Evolutionary conservation across 1,140 invertebrate species (phyloP).

Genomic region (Ceratina calcarata): DNA sequence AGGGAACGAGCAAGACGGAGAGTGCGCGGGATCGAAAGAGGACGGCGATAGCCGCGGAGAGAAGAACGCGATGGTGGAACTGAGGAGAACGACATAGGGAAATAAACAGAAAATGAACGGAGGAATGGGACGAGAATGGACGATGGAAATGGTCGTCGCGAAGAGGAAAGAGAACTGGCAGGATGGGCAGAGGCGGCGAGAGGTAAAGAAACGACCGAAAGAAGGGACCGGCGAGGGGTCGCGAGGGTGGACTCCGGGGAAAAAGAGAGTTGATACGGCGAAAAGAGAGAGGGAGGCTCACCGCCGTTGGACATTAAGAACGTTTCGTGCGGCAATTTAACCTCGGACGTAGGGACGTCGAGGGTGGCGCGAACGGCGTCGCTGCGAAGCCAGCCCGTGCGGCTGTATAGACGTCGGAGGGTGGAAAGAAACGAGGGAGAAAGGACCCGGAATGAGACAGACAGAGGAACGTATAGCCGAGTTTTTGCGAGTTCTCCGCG

Average conservation of each 20-base stretch:
- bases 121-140: conserved; percentile 44
- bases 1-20: neutral
- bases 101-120: conserved; percentile 39
- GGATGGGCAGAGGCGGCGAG: neutral
- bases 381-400: conserved; percentile 40
- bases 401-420: conserved; percentile 24
- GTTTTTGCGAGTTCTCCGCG: conserved; percentile 67
- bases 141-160: neutral
- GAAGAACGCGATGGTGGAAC: neutral
- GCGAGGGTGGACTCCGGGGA: neutral
- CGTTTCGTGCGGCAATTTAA: conserved; percentile 69
- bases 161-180: neutral
- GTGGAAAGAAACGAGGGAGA: conserved; percentile 20
- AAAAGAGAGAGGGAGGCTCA: conserved; percentile 38
- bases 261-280: conserved; percentile 20
- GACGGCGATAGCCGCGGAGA: neutral
- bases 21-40: neutral
- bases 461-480: conserved; percentile 24
- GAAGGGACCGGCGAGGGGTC: conserved; percentile 6
- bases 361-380: conserved; percentile 53
- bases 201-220: conserved; percentile 12
- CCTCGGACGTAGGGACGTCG: conserved; percentile 49
- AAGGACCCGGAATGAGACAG: conserved; percentile 29
- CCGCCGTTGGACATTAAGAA: conserved; percentile 70
- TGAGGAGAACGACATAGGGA: conserved; percentile 13